phyloP scores from a whole-genome alignment of 1,140 invertebrate species.

The Helicoverpa armigera region DNA sequence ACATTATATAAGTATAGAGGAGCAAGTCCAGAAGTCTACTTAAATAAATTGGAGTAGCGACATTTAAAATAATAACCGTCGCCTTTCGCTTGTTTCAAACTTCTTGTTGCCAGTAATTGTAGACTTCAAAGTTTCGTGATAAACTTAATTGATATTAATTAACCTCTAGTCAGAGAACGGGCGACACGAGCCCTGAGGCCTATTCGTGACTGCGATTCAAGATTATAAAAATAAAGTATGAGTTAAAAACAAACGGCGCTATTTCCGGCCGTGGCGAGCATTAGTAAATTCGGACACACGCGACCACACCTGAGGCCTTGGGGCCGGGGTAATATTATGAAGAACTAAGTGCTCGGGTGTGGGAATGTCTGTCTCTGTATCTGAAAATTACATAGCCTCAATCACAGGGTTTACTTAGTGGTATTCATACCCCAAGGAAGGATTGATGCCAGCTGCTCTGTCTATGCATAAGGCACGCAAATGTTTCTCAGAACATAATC shows the following conservation, averaged over 20 bases:
- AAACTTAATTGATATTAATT: constrained; percentile 18
- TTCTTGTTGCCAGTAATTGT: not conserved
- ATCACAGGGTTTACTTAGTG: too few relatives aligned
- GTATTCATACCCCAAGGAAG: too few relatives aligned
- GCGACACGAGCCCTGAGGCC: constrained; percentile 1
- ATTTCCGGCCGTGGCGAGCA: constrained; percentile 7
- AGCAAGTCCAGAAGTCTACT: too few relatives aligned
- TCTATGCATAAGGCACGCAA: too few relatives aligned
- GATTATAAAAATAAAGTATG: constrained; percentile 30
- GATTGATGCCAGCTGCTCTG: too few relatives aligned
- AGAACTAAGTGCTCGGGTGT: not conserved
- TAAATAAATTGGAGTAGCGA: too few relatives aligned
- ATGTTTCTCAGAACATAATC: too few relatives aligned
- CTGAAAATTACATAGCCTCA: too few relatives aligned
- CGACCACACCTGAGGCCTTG: not conserved
- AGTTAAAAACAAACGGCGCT: constrained; percentile 16
- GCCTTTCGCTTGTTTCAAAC: not conserved
- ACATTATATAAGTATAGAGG: too few relatives aligned
- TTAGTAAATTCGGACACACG: constrained; percentile 7
- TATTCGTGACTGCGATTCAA: constrained; percentile 22
- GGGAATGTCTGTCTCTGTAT: too few relatives aligned
- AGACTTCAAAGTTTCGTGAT: constrained; percentile 2
- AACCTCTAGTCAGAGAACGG: not conserved
- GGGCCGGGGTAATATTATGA: not conserved
- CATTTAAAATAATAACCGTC: too few relatives aligned